Base-by-base conservation (phyloP, 2,888 invertebrate species). In the Eupithecia inturbata region DNA sequence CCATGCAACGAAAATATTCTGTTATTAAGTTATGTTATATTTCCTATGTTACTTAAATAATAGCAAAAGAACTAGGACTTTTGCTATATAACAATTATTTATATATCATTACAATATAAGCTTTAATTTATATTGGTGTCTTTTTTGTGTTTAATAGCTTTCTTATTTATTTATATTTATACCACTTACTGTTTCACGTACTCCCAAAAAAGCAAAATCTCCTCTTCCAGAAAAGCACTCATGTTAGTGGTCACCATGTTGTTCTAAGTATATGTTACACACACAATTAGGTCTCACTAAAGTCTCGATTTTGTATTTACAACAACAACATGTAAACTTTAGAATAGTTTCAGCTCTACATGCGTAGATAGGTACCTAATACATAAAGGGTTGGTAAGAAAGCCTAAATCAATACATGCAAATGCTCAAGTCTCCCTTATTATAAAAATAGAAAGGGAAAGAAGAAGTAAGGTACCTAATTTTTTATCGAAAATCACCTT, bases 141-240 rank as follows among this genome's bases (percentile, higher is more conserved):
- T 53, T n/a, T 53, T 19, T 49, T 53, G 49, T 22, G 9, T 22
- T 49, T 3, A 53, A 22, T 49, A 49, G n/a, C 49, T n/a, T 41
- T 19, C 41, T 19, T 41, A 41, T 19, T 4, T n/a, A 7, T 7
- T n/a, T 45, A 6, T 45, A 49, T 53, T 10, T 22, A 22, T 28
- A 28, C 0, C 31, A 75, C 75, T 92, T 82, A 93, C 94, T 92
- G 88, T 83, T 93, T 94, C 1, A 94, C 89, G 77, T 94, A 94
- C 82, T 94, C 94, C 94, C 94, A 94, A 82, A 94, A 94, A 77
- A 93, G 77, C 74, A 87, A 85, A 71, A 94, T 91, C 80, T 94
- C 94, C 67, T 92, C 89, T 79, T 92, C 90, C 76, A 93, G 82
- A 75, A 80, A 84, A 70, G 86, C 85, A 81, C 87, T 89, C 90